phyloP scores from a whole-genome alignment of 2,113 vertebrate genomes.

The Tenebrosternarchus preto region DNA sequence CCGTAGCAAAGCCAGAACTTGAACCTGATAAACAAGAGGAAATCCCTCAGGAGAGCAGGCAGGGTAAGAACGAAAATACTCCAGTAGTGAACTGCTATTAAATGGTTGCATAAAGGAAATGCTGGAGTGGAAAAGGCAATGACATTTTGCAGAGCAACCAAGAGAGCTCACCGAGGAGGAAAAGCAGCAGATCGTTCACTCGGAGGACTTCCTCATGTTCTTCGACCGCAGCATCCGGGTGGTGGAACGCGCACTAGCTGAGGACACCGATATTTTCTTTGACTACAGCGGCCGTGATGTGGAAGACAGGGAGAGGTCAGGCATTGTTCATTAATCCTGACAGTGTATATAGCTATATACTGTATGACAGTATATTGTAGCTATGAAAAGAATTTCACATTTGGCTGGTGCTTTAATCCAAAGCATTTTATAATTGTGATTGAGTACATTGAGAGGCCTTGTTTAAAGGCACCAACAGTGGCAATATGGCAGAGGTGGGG shows the following conservation, averaged over 20 bases:
- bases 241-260: constrained; percentile 83
- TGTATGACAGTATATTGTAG: too few relatives aligned
- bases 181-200: constrained; percentile 85
- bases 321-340: neutral
- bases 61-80: constrained; percentile 69
- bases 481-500: too few relatives aligned
- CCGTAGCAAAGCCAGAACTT: constrained; percentile 76
- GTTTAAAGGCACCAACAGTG: too few relatives aligned
- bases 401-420: too few relatives aligned
- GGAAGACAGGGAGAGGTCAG: constrained; percentile 87
- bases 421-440: too few relatives aligned
- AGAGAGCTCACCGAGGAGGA: constrained; percentile 88
- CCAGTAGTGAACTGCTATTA: neutral
- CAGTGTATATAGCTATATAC: neutral
- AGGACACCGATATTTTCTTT: constrained; percentile 88
- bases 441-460: too few relatives aligned
- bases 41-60: constrained; percentile 77
- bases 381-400: too few relatives aligned
- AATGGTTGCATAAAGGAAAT: neutral
- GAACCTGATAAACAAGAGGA: constrained; percentile 77
- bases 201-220: constrained; percentile 88
- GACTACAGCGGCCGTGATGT: constrained; percentile 87
- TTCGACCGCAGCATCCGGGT: constrained; percentile 84
- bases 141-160: constrained; percentile 72
- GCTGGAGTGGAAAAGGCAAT: neutral